These are phyloP conservation scores for Sinopyrophorus schimmeli DNA, from an alignment of 2,888 invertebrate species.

Conservation along the genomic window DNA sequence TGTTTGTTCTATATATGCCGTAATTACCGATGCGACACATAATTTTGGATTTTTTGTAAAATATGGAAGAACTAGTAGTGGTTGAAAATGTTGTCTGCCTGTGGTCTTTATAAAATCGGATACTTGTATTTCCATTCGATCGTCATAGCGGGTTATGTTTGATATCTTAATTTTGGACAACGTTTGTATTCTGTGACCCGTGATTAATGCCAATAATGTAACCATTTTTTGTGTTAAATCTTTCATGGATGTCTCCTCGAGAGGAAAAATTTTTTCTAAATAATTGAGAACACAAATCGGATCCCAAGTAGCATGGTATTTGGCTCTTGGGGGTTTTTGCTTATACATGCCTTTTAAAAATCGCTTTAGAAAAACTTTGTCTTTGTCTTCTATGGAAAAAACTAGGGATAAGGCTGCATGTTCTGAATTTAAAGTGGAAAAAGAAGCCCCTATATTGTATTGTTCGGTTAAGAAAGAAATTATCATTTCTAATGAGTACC, in stretches of 20 bases:
- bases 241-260: neutral
- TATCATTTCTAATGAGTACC: no score
- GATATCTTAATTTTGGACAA: no score
- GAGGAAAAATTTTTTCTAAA: no score
- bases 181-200: conserved; percentile 34
- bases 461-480: no score
- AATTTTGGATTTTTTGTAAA: conserved; percentile 10
- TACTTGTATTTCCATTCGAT: no score
- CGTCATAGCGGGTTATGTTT: no score
- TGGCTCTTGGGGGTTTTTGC: conserved; percentile 3
- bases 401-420: no score
- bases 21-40: conserved; percentile 5
- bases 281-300: neutral
- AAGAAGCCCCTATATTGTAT: no score
- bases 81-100: conserved; percentile 24
- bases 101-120: no score
- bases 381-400: no score
- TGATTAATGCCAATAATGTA: conserved; percentile 31
- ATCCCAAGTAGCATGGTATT: neutral
- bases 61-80: conserved; percentile 11
- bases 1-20: neutral
- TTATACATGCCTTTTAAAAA: conserved; percentile 9
- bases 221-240: conserved; percentile 24
- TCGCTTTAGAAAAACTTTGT: conserved; percentile 2
- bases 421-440: conserved; percentile 2